Conservation (phyloP, 2,888 invertebrate genomes). For the Gymnocheta viridis region DNA sequence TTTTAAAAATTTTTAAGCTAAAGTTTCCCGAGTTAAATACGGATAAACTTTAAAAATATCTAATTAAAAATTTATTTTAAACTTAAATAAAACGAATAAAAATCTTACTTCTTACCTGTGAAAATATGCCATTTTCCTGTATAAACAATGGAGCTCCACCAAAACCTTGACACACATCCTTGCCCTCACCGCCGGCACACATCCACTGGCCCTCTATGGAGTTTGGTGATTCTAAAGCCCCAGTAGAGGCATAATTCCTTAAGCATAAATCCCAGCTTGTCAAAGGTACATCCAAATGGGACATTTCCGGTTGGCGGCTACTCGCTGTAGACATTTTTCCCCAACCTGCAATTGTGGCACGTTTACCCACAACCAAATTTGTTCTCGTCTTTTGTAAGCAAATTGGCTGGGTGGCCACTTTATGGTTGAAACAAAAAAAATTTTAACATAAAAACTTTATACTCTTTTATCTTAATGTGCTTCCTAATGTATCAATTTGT, state of each 20-base stretch:
- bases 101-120: conserved; percentile 83
- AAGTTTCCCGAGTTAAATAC: too few relatives aligned
- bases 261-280: conserved; percentile 86
- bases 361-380: conserved; percentile 81
- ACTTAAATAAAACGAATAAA: background rate
- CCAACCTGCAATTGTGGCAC: conserved; percentile 82
- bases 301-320: conserved; percentile 84
- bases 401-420: conserved; percentile 90
- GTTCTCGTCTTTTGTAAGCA: conserved; percentile 84
- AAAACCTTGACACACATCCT: conserved; percentile 90
- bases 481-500: conserved; percentile 39
- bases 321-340: conserved; percentile 86
- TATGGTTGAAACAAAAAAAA: conserved; percentile 65
- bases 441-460: background rate
- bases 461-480: conserved; percentile 30
- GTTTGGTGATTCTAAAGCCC: conserved; percentile 83
- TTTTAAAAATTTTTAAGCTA: too few relatives aligned
- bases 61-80: too few relatives aligned
- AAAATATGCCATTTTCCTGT: conserved; percentile 85
- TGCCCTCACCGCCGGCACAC: conserved; percentile 89
- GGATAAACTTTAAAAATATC: too few relatives aligned
- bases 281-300: conserved; percentile 87
- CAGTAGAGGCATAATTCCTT: conserved; percentile 86
- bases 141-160: conserved; percentile 89
- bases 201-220: conserved; percentile 85